phyloP scores from a whole-genome alignment of 2,888 invertebrate genomes.

The Drosophila borealis region DNA sequence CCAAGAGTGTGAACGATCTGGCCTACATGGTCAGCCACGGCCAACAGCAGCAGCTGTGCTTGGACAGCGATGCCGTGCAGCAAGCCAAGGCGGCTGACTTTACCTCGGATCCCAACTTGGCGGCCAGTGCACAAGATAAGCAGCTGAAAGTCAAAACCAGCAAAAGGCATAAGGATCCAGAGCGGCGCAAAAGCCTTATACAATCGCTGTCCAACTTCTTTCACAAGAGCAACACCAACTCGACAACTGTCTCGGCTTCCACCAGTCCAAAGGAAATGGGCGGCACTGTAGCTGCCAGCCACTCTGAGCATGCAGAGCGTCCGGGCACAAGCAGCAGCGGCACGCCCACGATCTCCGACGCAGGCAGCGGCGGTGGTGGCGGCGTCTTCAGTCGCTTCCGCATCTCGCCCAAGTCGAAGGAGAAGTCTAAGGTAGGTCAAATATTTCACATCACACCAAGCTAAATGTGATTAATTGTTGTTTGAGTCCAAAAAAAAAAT shows the following conservation, averaged over 20 bases:
- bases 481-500: conserved; percentile 2
- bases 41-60: conserved; percentile 53
- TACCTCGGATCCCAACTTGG: conserved; percentile 87
- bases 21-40: conserved; percentile 73
- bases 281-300: conserved; percentile 77
- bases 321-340: conserved; percentile 84
- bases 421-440: conserved; percentile 87
- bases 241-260: conserved; percentile 64
- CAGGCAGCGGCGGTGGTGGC: conserved; percentile 47
- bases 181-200: conserved; percentile 92
- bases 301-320: conserved; percentile 89
- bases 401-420: conserved; percentile 88
- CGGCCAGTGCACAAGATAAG: conserved; percentile 50
- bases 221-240: conserved; percentile 86
- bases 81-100: conserved; percentile 82
- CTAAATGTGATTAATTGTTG: conserved; percentile 13
- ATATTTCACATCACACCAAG: neutral
- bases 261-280: conserved; percentile 56
- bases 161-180: conserved; percentile 87
- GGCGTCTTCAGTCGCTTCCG: conserved; percentile 87
- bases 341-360: conserved; percentile 75
- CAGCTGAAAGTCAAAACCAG: conserved; percentile 61
- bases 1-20: conserved; percentile 85
- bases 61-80: conserved; percentile 52
- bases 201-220: conserved; percentile 94